Evolutionary conservation across 2,888 invertebrate genomes (phyloP).

Genomic region (Gastrophysa polygoni): DNA sequence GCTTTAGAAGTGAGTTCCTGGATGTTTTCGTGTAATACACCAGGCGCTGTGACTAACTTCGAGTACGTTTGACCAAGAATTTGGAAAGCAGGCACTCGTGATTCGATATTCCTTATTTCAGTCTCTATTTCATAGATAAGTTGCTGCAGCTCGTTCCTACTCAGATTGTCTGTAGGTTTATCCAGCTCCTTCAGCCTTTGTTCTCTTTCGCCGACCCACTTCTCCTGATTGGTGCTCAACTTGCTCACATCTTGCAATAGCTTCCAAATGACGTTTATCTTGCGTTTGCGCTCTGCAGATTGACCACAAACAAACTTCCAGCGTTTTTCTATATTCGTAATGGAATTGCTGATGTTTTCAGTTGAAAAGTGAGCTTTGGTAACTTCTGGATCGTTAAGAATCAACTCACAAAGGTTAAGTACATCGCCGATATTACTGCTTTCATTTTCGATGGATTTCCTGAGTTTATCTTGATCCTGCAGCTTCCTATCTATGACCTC

Average conservation of each 20-base stretch:
- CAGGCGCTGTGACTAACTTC: constrained; percentile 69
- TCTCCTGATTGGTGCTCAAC: constrained; percentile 64
- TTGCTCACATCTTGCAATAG: constrained; percentile 65
- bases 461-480: constrained; percentile 74
- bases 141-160: constrained; percentile 65
- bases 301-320: constrained; percentile 80
- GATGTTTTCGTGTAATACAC: constrained; percentile 72
- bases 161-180: constrained; percentile 62
- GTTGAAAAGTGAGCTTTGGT: constrained; percentile 75
- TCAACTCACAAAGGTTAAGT: constrained; percentile 77
- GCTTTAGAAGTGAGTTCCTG: constrained; percentile 67
- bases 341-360: constrained; percentile 69
- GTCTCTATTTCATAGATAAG: constrained; percentile 64
- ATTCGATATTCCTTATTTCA: constrained; percentile 64
- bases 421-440: constrained; percentile 80
- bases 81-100: constrained; percentile 63
- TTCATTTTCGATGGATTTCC: constrained; percentile 76
- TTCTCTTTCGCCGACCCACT: constrained; percentile 70
- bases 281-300: constrained; percentile 74
- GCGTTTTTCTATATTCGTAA: constrained; percentile 75
- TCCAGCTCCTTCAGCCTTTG: constrained; percentile 66
- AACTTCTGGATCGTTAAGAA: constrained; percentile 75
- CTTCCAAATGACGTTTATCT: constrained; percentile 68
- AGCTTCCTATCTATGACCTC: constrained; percentile 72
- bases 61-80: constrained; percentile 73